These are phyloP conservation scores for Brachynemurus nebulosus DNA, from an alignment of 2,888 invertebrate species.

Conservation along the genomic window DNA sequence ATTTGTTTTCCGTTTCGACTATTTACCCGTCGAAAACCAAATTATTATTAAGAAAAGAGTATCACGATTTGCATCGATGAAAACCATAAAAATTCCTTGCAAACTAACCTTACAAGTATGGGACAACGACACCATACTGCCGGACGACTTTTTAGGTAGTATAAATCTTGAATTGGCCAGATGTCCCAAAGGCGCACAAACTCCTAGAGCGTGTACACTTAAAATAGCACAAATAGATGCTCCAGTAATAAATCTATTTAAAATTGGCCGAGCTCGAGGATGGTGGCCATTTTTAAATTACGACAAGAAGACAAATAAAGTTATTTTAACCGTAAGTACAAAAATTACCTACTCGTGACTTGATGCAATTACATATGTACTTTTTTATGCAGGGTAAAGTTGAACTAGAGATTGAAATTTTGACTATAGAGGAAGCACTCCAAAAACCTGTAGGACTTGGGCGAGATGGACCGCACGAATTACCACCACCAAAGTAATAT, in stretches of 20 bases:
- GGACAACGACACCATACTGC: constrained; percentile 64
- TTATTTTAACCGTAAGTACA: too few relatives aligned
- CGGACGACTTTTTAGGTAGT: constrained; percentile 66
- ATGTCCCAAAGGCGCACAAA: too few relatives aligned
- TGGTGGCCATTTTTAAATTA: constrained; percentile 52
- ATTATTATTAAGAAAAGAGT: constrained; percentile 48
- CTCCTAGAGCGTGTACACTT: too few relatives aligned
- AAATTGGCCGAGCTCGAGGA: constrained; percentile 38
- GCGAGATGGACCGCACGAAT: constrained; percentile 43
- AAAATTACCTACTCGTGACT: too few relatives aligned
- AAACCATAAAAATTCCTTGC: constrained; percentile 59
- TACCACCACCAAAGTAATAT: constrained; percentile 51
- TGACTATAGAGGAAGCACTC: constrained; percentile 43
- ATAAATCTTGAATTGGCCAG: too few relatives aligned
- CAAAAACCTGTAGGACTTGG: constrained; percentile 50
- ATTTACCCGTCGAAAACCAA: constrained; percentile 60
- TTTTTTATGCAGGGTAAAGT: constrained; percentile 48
- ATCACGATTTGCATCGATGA: constrained; percentile 18
- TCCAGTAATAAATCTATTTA: constrained; percentile 58
- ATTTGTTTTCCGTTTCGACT: constrained; percentile 68
- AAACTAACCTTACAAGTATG: constrained; percentile 64
- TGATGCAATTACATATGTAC: too few relatives aligned
- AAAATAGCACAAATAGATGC: too few relatives aligned
- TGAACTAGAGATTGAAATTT: constrained; percentile 49
- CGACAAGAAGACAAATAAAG: constrained; percentile 18